Percentiles rank a stretch among this genome's conserved stretches.
Conservation (phyloP, 2,797 vertebrate genomes). For the Saxicola maurus region DNA sequence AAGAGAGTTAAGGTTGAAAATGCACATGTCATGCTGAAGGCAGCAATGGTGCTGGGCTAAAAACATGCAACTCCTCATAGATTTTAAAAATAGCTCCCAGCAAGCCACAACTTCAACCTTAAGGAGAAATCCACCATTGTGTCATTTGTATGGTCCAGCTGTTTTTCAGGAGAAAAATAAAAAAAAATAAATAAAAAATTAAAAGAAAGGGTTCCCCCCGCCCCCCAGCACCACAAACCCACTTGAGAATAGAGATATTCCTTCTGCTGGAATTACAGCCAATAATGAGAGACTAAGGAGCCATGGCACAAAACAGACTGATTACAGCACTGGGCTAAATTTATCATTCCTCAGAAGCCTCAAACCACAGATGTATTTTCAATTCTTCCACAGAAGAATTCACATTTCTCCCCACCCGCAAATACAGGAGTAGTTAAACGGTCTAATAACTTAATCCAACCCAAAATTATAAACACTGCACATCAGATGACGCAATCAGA, state of each 20-base stretch:
- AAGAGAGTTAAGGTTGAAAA: background rate
- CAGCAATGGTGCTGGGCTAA: background rate
- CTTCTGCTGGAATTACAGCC: background rate
- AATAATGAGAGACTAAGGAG: background rate
- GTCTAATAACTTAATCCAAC: conserved; percentile 8
- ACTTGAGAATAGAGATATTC: conserved; percentile 12
- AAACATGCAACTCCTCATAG: background rate
- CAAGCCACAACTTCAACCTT: background rate
- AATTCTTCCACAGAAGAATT: conserved; percentile 33
- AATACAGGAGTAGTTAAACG: background rate
- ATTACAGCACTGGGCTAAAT: conserved; percentile 12
- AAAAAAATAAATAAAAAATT: too few species aligned
- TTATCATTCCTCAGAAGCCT: conserved; percentile 20
- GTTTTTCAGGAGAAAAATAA: background rate
- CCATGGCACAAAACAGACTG: conserved; percentile 6
- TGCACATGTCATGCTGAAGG: background rate
- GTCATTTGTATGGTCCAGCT: background rate
- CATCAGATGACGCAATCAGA: background rate
- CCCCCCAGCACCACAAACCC: background rate
- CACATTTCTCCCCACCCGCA: background rate
- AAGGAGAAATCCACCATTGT: background rate
- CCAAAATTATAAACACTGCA: background rate
- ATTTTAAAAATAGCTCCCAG: background rate
- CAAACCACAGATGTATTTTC: conserved; percentile 44
- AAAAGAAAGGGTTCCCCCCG: background rate